Percentiles rank a stretch among this genome's conserved stretches.
Conservation (phyloP, 2,113 vertebrate species). For the Hypomesus transpacificus region DNA sequence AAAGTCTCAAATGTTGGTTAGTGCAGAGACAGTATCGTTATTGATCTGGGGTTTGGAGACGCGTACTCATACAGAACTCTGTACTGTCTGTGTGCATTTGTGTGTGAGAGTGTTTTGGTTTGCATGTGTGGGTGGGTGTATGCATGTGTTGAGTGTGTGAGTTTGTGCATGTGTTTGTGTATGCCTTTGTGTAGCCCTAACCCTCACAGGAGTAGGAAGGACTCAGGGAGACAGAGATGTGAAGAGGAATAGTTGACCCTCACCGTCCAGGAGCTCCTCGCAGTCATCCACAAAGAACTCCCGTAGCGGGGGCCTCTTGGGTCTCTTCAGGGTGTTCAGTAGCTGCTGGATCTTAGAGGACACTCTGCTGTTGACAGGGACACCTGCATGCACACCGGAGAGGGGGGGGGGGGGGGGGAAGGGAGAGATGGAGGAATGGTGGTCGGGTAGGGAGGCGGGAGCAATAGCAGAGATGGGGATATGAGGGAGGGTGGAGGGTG, state of each 20-base stretch:
- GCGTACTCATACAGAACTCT: too few species aligned
- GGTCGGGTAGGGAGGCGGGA: neutral
- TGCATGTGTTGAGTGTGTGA: conserved; percentile 2
- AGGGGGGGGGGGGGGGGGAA: neutral
- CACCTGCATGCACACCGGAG: neutral
- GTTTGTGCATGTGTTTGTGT: neutral
- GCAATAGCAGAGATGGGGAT: neutral
- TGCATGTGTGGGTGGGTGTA: neutral
- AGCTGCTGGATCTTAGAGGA: conserved; percentile 98
- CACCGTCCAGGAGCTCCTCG: conserved; percentile 92
- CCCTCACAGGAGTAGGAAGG: neutral
- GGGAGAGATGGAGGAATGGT: neutral
- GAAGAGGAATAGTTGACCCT: conserved; percentile 13
- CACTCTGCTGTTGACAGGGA: conserved; percentile 82
- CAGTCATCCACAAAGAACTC: conserved; percentile 97
- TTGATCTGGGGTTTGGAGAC: too few species aligned
- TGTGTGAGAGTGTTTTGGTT: conserved; percentile 8
- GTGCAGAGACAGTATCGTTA: neutral
- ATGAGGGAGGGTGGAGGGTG: neutral
- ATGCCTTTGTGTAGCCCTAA: neutral
- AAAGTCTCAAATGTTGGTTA: too few species aligned
- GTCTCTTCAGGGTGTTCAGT: conserved; percentile 92
- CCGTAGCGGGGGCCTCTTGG: conserved; percentile 88
- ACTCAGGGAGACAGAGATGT: too few species aligned
- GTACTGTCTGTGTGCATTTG: conserved; percentile 18